Evolutionary conservation across 2,113 vertebrate species (phyloP).

Genomic region (Lepus americanus): DNA sequence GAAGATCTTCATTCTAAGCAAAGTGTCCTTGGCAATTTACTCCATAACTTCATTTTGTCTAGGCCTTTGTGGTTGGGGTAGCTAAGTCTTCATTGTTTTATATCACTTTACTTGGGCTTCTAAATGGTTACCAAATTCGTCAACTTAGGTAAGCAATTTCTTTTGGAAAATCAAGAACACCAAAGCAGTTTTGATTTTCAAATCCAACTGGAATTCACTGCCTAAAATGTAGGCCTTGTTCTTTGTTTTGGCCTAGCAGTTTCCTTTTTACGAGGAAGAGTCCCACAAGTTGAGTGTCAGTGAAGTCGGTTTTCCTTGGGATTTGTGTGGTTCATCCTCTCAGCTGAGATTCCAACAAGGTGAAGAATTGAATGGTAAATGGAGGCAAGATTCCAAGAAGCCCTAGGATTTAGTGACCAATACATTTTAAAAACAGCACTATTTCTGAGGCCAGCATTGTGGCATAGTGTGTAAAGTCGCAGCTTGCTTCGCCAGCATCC

Average conservation of each 20-base stretch:
- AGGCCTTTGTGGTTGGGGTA: neutral
- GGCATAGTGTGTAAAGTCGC: no score
- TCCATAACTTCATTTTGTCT: neutral
- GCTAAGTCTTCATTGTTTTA: neutral
- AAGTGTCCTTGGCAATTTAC: neutral
- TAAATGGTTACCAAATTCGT: neutral
- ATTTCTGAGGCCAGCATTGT: no score
- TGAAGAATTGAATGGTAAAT: constrained; percentile 76
- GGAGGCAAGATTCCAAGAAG: constrained; percentile 75
- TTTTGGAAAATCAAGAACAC: constrained; percentile 8
- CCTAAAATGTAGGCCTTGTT: neutral
- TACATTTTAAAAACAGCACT: constrained; percentile 67
- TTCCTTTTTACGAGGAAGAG: constrained; percentile 31
- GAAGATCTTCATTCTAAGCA: neutral
- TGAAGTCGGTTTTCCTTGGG: constrained; percentile 58
- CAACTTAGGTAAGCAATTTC: neutral
- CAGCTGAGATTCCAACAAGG: constrained; percentile 70
- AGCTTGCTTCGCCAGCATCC: no score
- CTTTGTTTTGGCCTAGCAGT: constrained; percentile 6
- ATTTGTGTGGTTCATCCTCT: constrained; percentile 33
- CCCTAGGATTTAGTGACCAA: constrained; percentile 74
- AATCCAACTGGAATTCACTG: neutral
- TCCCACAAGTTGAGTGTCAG: constrained; percentile 65
- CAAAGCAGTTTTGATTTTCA: neutral
- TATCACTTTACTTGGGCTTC: neutral